Evolutionary conservation across 2,113 vertebrate genomes (phyloP), one percentile per base, ranked within the genome.

Genomic region (Brachirus orientalis): DNA sequence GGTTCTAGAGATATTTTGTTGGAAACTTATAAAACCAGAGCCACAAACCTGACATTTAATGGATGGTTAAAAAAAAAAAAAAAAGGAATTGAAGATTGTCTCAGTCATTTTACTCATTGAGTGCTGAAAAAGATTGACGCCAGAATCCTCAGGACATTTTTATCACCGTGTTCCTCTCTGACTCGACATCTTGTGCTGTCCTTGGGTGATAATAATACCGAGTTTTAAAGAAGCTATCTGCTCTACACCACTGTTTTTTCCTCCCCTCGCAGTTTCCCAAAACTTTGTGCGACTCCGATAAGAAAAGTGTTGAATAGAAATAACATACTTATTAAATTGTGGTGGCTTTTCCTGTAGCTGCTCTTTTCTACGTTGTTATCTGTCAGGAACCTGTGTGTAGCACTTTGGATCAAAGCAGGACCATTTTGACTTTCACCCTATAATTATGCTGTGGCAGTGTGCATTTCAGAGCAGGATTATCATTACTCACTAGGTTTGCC

Each of bases 331-430:
- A 20, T n/a, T 84, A 71, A 56, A 67, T 64, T 28, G 18, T 16
- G 55, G 44, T 69, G 71, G 63, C 22, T 0, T 28, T 72, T 86
- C 74, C 69, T 78, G 35, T 76, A 73, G 88, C 86, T 87, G 85
- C 85, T 87, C 77, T 77, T 77, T 86, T 18, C 59, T 69, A 64
- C 41, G 5, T 69, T 48, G 10, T 62, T 11, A 43, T 56, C 67
- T 72, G 58, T 89, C 84, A 85, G 80, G 79, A 83, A 88, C 53
- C 44, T 52, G 48, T 82, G 67, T 61, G 41, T 67, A 75, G 75
- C 69, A 85, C 75, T 81, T 86, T 79, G 72, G 74, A 61, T 80
- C 76, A 75, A 57, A 85, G 63, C 60, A 54, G 63, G 66, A 77
- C 44, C 45, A 12, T 47, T 46, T 73, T 64, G 63, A 69, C 58